Conservation (phyloP, 2,888 invertebrate species). For the Panzeria rudis region DNA sequence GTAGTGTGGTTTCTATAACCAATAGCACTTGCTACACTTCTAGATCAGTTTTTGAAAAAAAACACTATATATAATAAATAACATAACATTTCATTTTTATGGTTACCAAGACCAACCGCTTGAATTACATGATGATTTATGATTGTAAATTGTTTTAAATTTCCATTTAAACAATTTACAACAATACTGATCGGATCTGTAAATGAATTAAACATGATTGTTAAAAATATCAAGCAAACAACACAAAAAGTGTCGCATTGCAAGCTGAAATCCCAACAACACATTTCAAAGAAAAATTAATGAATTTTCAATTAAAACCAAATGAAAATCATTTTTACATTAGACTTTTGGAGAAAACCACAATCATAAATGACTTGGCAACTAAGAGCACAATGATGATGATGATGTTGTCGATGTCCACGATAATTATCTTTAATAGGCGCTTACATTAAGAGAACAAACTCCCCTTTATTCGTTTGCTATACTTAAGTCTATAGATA, state of each 20-base stretch:
- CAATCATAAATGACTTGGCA: constrained; percentile 53
- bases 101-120: neutral
- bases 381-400: neutral
- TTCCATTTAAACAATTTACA: constrained; percentile 45
- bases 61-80: constrained; percentile 41
- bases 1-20: no score
- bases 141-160: constrained; percentile 1
- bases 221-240: constrained; percentile 47
- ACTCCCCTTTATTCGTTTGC: constrained; percentile 31
- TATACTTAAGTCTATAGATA: constrained; percentile 9
- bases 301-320: constrained; percentile 50
- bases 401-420: constrained; percentile 7
- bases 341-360: constrained; percentile 4
- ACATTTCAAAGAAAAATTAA: constrained; percentile 60
- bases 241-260: constrained; percentile 63
- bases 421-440: constrained; percentile 58
- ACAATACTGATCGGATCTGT: constrained; percentile 49
- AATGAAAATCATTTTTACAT: constrained; percentile 19
- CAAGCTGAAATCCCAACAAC: constrained; percentile 45
- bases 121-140: constrained; percentile 60
- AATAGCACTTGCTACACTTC: neutral
- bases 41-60: constrained; percentile 8
- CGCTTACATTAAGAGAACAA: constrained; percentile 54
- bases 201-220: constrained; percentile 50
- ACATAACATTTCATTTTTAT: constrained; percentile 47